A percentile compares a stretch with the other conserved stretches of the same genome.
Conservation (phyloP, 1,140 invertebrate species). For the Leucophenga varia region DNA sequence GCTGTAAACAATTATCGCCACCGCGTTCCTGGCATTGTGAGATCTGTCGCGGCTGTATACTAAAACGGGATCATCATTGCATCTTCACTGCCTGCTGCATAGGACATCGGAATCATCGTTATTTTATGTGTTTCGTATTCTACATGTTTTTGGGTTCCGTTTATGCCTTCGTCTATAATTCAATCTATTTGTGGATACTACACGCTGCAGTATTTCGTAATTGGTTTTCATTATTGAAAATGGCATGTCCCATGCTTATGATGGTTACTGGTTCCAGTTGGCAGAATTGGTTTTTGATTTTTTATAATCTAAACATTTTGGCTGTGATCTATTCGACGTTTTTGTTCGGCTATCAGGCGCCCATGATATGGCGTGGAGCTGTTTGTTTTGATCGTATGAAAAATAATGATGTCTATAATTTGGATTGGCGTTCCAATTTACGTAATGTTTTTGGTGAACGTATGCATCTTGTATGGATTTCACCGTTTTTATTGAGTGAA, state of each 20-base stretch:
- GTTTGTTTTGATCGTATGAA: constrained; percentile 36
- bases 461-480: constrained; percentile 75
- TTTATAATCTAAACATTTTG: constrained; percentile 69
- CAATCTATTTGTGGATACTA: constrained; percentile 64
- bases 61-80: constrained; percentile 94
- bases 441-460: constrained; percentile 69
- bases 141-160: constrained; percentile 74
- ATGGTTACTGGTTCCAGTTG: constrained; percentile 60
- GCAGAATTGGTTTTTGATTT: constrained; percentile 62
- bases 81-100: constrained; percentile 87
- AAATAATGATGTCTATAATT: constrained; percentile 61
- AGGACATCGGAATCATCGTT: constrained; percentile 85
- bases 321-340: constrained; percentile 69
- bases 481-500: constrained; percentile 75
- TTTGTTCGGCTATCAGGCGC: constrained; percentile 70
- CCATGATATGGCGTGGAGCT: constrained; percentile 56
- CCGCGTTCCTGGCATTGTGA: constrained; percentile 90
- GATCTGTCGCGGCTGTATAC: constrained; percentile 75
- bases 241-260: constrained; percentile 66
- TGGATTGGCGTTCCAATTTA: constrained; percentile 70
- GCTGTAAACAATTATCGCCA: constrained; percentile 67
- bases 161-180: constrained; percentile 71
- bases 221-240: constrained; percentile 65
- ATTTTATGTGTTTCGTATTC: constrained; percentile 80
- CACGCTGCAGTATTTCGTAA: constrained; percentile 54